Evolutionary conservation across 2,113 vertebrate genomes (phyloP).

Genomic region (Laterallus jamaicensis): DNA sequence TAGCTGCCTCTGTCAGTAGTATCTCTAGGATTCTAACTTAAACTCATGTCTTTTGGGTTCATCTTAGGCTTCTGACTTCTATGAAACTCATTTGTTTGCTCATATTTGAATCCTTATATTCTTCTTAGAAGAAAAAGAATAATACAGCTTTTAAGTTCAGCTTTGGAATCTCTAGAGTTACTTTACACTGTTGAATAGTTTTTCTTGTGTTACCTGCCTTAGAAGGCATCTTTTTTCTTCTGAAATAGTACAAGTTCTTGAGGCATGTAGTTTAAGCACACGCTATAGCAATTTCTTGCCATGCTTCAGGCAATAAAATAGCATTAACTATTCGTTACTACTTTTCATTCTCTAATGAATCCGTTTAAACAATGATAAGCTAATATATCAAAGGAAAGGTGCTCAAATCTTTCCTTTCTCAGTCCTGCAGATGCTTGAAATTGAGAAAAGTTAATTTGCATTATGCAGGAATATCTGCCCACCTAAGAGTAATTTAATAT

Average conservation of each 20-base stretch:
- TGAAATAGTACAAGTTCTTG: background rate
- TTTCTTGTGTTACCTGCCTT: background rate
- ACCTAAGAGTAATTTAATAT: background rate
- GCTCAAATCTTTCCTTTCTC: background rate
- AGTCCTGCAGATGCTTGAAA: background rate
- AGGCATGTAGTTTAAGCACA: background rate
- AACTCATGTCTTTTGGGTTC: background rate
- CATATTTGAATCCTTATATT: background rate
- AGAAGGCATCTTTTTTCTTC: background rate
- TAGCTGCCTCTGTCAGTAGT: background rate
- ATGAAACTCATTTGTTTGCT: background rate
- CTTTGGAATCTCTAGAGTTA: background rate
- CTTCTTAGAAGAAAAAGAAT: background rate
- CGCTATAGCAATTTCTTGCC: background rate
- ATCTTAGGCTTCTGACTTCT: background rate
- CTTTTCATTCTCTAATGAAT: background rate
- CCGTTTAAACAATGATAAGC: background rate
- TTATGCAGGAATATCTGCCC: background rate
- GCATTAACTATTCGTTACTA: background rate
- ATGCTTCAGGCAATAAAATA: background rate
- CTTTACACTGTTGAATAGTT: background rate
- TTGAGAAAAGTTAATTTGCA: background rate
- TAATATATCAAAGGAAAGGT: background rate
- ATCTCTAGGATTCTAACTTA: background rate
- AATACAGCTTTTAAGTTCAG: background rate